Percentiles rank a stretch among this genome's conserved stretches.
phyloP scores from a whole-genome alignment of 2,888 invertebrate species.

The Cosmia pyralina region DNA sequence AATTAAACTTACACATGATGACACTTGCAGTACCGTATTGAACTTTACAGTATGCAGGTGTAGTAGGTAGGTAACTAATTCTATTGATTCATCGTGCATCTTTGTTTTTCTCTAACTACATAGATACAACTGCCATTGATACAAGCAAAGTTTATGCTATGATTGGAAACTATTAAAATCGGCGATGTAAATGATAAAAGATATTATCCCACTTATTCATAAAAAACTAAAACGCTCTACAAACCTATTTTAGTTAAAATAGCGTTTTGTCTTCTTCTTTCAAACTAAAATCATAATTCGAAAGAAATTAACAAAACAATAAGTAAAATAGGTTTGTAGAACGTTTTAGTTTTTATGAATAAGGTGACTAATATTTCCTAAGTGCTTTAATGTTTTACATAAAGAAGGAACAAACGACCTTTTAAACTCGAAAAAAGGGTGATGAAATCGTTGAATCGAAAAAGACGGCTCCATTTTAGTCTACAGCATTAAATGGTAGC shows the following conservation, averaged over 20 bases:
- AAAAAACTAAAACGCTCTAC: too few relatives aligned
- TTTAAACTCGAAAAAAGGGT: background rate
- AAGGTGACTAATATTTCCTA: background rate
- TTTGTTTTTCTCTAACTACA: constrained; percentile 13
- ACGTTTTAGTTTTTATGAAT: too few relatives aligned
- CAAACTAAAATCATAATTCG: too few relatives aligned
- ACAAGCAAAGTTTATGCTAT: background rate
- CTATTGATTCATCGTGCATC: constrained; percentile 21
- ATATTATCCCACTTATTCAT: too few relatives aligned
- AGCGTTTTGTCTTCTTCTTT: too few relatives aligned
- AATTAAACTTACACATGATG: constrained; percentile 56
- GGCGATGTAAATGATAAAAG: background rate
- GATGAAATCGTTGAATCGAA: background rate
- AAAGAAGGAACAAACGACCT: background rate
- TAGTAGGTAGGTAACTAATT: constrained; percentile 13
- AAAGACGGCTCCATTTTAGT: background rate
- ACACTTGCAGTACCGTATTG: constrained; percentile 46
- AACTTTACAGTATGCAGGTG: constrained; percentile 45
- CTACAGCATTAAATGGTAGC: background rate
- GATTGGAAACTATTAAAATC: background rate
- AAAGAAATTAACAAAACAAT: too few relatives aligned
- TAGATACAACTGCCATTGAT: constrained; percentile 18
- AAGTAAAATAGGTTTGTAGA: too few relatives aligned
- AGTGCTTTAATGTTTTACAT: background rate
- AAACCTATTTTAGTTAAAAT: too few relatives aligned